A percentile compares a stretch with the other conserved stretches of the same genome.
phyloP scores from a whole-genome alignment of 2,888 invertebrate species.

The Agrilus biguttatus region DNA sequence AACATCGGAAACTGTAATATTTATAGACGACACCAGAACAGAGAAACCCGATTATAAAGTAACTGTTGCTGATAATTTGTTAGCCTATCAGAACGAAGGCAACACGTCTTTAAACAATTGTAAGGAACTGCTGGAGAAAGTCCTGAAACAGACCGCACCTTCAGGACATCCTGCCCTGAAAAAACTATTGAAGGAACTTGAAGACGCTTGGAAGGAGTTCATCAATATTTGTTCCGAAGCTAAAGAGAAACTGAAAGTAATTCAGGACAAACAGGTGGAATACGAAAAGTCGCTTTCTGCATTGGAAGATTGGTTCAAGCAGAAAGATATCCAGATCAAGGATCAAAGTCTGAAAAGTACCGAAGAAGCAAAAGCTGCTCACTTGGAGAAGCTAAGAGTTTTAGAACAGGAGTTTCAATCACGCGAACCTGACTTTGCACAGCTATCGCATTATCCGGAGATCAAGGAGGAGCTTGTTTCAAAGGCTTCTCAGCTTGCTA shows the following conservation, averaged over 20 bases:
- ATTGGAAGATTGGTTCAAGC: constrained; percentile 72
- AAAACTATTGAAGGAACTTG: constrained; percentile 59
- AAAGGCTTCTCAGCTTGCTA: constrained; percentile 62
- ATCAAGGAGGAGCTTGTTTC: constrained; percentile 56
- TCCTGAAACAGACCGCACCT: constrained; percentile 62
- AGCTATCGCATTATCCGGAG: constrained; percentile 52
- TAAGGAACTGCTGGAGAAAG: constrained; percentile 53
- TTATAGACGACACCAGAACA: constrained; percentile 63
- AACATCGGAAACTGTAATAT: constrained; percentile 60
- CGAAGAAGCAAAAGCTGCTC: constrained; percentile 64
- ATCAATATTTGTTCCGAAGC: constrained; percentile 55
- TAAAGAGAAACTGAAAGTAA: constrained; percentile 55
- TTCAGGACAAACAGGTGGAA: constrained; percentile 67
- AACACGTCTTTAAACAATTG: constrained; percentile 56
- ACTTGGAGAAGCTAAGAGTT: constrained; percentile 60
- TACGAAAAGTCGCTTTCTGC: constrained; percentile 65
- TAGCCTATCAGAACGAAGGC: constrained; percentile 58
- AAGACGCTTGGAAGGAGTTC: constrained; percentile 62
- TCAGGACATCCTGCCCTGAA: constrained; percentile 60
- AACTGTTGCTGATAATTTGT: constrained; percentile 57
- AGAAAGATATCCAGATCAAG: constrained; percentile 71
- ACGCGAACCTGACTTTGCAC: constrained; percentile 52
- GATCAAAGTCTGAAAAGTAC: constrained; percentile 81
- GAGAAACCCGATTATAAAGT: constrained; percentile 67
- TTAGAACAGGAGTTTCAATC: constrained; percentile 55